A percentile compares a stretch with the other conserved stretches of the same genome.
Conservation (phyloP, 2,113 vertebrate genomes). For the Dermatemys mawii region DNA sequence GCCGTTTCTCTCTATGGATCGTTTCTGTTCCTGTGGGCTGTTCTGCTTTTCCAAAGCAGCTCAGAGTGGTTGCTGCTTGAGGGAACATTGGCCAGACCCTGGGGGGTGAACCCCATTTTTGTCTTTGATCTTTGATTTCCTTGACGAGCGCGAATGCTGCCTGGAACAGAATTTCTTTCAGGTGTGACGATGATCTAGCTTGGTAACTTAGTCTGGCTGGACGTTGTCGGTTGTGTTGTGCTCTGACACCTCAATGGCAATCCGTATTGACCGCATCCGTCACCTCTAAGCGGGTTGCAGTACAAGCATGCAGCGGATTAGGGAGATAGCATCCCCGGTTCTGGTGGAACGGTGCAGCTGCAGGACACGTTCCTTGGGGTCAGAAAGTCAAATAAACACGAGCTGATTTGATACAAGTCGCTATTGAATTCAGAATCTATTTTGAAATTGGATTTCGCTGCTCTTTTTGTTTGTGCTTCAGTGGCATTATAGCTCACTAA, state of each 20-base stretch:
- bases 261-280: conserved; percentile 22
- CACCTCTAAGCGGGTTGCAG: conserved; percentile 19
- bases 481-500: not conserved
- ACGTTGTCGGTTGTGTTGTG: conserved; percentile 37
- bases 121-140: not conserved
- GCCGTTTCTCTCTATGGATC: not conserved
- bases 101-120: not conserved
- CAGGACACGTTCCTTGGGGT: not conserved
- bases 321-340: not conserved
- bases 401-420: not conserved
- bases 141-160: not conserved
- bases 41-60: not conserved
- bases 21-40: not conserved
- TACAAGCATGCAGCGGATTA: conserved; percentile 25
- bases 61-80: not conserved
- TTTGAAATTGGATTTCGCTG: conserved; percentile 10
- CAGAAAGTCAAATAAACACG: not conserved
- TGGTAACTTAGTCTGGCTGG: conserved; percentile 48
- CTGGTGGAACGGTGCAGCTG: not conserved
- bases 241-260: conserved; percentile 11
- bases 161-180: too few species aligned
- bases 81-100: not conserved
- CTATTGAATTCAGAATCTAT: not conserved
- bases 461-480: not conserved
- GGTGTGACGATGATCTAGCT: not conserved